Conservation (phyloP, 2,888 invertebrate genomes). For the Harmothoe impar region DNA sequence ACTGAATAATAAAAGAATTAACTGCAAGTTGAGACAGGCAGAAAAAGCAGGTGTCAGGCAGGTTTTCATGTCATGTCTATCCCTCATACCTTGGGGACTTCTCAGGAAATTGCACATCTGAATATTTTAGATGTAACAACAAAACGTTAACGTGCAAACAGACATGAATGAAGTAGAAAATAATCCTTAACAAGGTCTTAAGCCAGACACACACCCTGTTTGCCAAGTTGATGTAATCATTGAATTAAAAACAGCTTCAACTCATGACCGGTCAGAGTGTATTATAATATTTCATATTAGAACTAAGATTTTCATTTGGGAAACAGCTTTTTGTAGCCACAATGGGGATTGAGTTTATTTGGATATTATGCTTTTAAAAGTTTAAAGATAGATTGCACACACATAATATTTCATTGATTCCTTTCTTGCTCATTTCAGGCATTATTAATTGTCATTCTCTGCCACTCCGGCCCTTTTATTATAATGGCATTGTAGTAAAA, state of each 20-base stretch:
- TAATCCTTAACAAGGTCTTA: background rate
- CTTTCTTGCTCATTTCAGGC: no score
- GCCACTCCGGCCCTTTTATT: no score
- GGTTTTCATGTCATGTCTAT: conserved; percentile 5
- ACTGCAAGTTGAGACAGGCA: no score
- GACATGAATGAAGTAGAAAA: background rate
- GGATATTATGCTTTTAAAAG: no score
- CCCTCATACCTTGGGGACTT: background rate
- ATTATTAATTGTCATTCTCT: no score
- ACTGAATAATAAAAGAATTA: no score
- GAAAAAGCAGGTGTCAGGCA: no score
- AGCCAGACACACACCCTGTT: background rate
- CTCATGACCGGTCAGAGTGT: background rate
- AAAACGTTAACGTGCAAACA: background rate
- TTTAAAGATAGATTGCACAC: no score
- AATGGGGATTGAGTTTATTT: no score
- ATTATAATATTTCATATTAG: background rate
- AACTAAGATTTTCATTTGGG: background rate
- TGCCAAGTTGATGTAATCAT: background rate
- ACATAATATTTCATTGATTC: no score
- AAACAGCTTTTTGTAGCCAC: no score
- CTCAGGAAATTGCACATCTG: background rate
- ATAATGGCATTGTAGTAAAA: no score
- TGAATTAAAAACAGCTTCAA: background rate
- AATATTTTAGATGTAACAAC: background rate